Evolutionary conservation across 2,888 invertebrate genomes (phyloP).

Genomic region (Eurytoma adleriae): DNA sequence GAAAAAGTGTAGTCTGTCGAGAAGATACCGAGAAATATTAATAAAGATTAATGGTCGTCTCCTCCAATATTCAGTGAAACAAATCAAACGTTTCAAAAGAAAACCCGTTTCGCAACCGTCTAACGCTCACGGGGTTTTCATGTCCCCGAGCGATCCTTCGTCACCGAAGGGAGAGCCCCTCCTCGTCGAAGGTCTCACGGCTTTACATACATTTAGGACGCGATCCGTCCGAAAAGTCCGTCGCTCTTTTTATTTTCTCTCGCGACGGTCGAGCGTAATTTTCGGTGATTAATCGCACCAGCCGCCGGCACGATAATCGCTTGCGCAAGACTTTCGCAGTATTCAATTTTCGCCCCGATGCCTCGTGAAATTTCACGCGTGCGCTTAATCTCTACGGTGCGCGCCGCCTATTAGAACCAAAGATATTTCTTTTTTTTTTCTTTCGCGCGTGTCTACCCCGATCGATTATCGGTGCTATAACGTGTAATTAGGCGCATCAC

Average conservation of each 20-base stretch:
- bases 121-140: not conserved
- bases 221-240: too few species aligned
- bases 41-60: too few species aligned
- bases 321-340: constrained; percentile 29
- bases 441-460: not conserved
- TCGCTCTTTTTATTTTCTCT: too few species aligned
- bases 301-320: not conserved
- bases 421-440: not conserved
- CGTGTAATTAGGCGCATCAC: constrained; percentile 23
- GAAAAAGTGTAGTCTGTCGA: too few species aligned
- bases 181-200: constrained; percentile 1
- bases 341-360: constrained; percentile 23
- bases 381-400: constrained; percentile 19
- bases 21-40: too few species aligned
- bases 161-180: not conserved
- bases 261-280: too few species aligned
- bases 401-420: constrained; percentile 3
- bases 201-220: too few species aligned
- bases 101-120: not conserved
- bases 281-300: too few species aligned
- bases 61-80: too few species aligned
- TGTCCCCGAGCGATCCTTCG: not conserved
- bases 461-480: constrained; percentile 31
- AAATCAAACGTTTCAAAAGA: not conserved
- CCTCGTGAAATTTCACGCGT: constrained; percentile 18